A percentile compares a stretch with the other conserved stretches of the same genome.
These are phyloP conservation scores for Lithophane socia DNA, from an alignment of 2,888 invertebrate genomes.

Conservation along the genomic window DNA sequence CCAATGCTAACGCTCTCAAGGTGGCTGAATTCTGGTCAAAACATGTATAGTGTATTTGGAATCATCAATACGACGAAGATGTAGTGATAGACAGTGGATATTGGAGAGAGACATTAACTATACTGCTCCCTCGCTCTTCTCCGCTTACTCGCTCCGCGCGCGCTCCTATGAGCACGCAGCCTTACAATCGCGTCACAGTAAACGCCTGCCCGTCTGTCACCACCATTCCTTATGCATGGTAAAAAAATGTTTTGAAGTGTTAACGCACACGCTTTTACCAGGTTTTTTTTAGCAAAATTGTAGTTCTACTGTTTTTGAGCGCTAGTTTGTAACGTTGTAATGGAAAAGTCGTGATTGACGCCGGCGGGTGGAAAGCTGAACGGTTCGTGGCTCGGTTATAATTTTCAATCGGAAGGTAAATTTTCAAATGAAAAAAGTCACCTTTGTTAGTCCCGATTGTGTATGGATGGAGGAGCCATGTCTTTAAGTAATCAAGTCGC, in stretches of 20 bases:
- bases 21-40: background rate
- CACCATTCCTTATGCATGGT: background rate
- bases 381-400: background rate
- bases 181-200: constrained; percentile 4
- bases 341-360: background rate
- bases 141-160: background rate
- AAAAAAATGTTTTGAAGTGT: constrained; percentile 1
- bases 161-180: background rate
- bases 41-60: background rate
- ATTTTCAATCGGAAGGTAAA: background rate
- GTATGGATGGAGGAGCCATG: no score
- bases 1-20: background rate
- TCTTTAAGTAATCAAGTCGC: background rate
- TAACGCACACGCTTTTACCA: background rate
- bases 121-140: background rate
- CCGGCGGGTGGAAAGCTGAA: no score
- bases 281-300: background rate
- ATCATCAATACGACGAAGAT: background rate
- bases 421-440: background rate
- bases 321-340: background rate
- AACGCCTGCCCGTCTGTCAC: constrained; percentile 8
- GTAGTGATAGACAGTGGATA: background rate
- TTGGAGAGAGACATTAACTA: no score
- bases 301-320: background rate
- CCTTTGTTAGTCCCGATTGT: no score